These are phyloP conservation scores for Pachymerium ferrugineum DNA, from an alignment of 2,888 invertebrate species.

Conservation along the genomic window DNA sequence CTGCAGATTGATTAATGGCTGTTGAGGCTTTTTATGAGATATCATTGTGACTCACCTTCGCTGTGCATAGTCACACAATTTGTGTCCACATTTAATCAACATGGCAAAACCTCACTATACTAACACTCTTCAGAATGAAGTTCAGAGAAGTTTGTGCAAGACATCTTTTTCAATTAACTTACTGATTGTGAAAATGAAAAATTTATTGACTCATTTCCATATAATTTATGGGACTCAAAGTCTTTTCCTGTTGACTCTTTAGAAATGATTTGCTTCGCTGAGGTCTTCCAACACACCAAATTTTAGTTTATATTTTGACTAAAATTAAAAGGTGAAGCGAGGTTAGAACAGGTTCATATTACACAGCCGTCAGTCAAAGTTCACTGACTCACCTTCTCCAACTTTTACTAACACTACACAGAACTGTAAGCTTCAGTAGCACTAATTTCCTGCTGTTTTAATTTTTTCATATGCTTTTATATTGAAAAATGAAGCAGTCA, in stretches of 20 bases:
- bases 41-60: slow-evolving; percentile 6
- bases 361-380: slow-evolving; percentile 2
- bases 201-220: slow-evolving; percentile 1
- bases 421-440: background rate
- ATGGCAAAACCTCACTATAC: background rate
- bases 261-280: too few species aligned
- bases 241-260: background rate
- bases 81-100: slow-evolving; percentile 6
- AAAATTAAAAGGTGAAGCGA: background rate
- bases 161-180: background rate
- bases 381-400: slow-evolving; percentile 1
- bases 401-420: background rate
- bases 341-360: slow-evolving; percentile 13
- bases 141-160: background rate
- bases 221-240: background rate
- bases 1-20: slow-evolving; percentile 15
- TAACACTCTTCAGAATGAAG: background rate
- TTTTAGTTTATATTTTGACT: background rate
- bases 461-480: background rate
- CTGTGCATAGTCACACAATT: slow-evolving; percentile 16
- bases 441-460: background rate
- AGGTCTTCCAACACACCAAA: background rate
- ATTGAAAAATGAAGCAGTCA: too few species aligned
- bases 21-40: slow-evolving; percentile 11
- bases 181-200: background rate